Percentiles rank a stretch among this genome's conserved stretches.
Conservation (phyloP, 2,113 vertebrate species). For the Phylloscopus trochilus region DNA sequence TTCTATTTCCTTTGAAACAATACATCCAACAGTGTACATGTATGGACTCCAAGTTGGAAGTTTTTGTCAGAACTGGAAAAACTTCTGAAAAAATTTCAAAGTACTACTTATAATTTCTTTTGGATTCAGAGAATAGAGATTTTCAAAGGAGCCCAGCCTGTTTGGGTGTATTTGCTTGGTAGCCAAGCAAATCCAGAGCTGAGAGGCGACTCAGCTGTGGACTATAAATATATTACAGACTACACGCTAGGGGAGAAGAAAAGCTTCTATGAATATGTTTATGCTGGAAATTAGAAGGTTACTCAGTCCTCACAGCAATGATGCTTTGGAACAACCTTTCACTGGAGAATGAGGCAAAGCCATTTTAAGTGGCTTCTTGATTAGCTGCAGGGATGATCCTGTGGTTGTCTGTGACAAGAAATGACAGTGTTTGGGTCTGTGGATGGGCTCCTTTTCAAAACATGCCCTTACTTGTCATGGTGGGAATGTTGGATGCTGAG, state of each 20-base stretch:
- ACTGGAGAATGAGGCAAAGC: neutral
- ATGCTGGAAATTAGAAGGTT: constrained; percentile 46
- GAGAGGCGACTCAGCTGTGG: constrained; percentile 7
- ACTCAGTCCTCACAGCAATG: constrained; percentile 1
- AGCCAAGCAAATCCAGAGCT: constrained; percentile 44
- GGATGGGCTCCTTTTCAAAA: neutral
- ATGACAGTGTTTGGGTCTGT: neutral
- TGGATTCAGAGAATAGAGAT: neutral
- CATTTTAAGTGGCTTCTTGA: neutral
- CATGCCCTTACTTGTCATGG: neutral
- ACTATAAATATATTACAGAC: constrained; percentile 23
- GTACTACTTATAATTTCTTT: neutral
- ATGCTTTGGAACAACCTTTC: constrained; percentile 7
- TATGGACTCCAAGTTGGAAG: neutral
- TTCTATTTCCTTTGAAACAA: neutral
- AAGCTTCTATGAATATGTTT: constrained; percentile 22
- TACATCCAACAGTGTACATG: neutral
- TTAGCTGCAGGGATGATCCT: neutral
- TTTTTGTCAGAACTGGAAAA: neutral
- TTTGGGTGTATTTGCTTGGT: constrained; percentile 2
- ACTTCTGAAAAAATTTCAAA: neutral
- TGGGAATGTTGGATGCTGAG: neutral
- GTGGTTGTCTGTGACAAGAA: neutral
- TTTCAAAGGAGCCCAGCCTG: neutral
- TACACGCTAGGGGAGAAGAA: neutral